These are phyloP conservation scores for Orius laevigatus DNA, from an alignment of 1,140 invertebrate species.

Conservation along the genomic window DNA sequence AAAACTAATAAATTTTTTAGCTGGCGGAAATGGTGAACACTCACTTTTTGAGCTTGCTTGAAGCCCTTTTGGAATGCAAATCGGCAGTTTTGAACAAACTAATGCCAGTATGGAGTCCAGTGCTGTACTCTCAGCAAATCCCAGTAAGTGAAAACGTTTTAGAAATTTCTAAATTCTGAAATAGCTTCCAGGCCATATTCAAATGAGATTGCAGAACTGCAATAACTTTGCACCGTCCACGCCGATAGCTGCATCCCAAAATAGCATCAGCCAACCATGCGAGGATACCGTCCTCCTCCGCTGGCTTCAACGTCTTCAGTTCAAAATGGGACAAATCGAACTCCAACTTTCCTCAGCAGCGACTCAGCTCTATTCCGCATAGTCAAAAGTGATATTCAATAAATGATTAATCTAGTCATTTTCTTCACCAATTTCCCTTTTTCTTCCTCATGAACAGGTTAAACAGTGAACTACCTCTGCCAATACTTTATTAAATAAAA, in stretches of 20 bases:
- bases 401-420: too few species aligned
- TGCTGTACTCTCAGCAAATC: conserved; percentile 73
- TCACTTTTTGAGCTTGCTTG: conserved; percentile 89
- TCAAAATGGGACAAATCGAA: conserved; percentile 97
- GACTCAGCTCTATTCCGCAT: conserved; percentile 73
- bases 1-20: conserved; percentile 31
- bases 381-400: too few species aligned
- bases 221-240: conserved; percentile 50
- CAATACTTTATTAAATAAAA: too few species aligned
- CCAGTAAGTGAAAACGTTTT: conserved; percentile 40
- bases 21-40: conserved; percentile 94
- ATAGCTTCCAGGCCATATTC: conserved; percentile 76
- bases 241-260: conserved; percentile 1
- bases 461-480: too few species aligned
- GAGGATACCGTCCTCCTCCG: conserved; percentile 38
- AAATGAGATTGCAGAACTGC: conserved; percentile 76
- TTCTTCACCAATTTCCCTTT: too few species aligned
- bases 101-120: conserved; percentile 75
- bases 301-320: conserved; percentile 86
- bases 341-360: conserved; percentile 86
- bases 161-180: not conserved
- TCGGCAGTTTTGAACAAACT: conserved; percentile 79
- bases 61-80: conserved; percentile 88
- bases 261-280: conserved; percentile 7
- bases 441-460: too few species aligned